Evolutionary conservation across 2,797 vertebrate species (phyloP).

Genomic region (Leucoraja ocellata): DNA sequence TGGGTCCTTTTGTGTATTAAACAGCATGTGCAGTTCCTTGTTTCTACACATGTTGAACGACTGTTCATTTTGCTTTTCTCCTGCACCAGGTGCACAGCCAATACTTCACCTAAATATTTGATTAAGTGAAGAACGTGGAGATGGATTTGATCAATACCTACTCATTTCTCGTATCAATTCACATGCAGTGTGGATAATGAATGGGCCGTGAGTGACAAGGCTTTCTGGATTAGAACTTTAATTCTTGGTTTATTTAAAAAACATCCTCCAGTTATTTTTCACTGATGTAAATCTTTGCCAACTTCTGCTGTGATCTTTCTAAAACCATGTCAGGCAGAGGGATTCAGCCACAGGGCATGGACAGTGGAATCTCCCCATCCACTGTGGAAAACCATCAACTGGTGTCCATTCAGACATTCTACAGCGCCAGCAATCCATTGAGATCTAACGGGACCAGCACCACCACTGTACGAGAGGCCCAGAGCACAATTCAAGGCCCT

Average conservation of each 20-base stretch:
- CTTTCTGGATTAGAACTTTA: not conserved
- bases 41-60: not conserved
- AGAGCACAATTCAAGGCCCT: too few species aligned
- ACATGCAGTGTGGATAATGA: slow-evolving; percentile 2
- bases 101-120: slow-evolving; percentile 31
- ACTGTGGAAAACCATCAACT: not conserved
- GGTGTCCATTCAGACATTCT: not conserved
- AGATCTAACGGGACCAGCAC: not conserved
- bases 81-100: not conserved
- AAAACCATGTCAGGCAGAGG: too few species aligned
- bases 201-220: not conserved
- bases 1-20: too few species aligned
- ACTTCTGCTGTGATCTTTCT: too few species aligned
- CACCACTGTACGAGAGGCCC: too few species aligned
- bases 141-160: slow-evolving; percentile 12
- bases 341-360: too few species aligned
- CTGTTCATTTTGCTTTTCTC: not conserved
- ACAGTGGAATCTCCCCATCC: too few species aligned
- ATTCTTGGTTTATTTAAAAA: not conserved
- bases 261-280: not conserved
- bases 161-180: slow-evolving; percentile 21
- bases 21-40: too few species aligned
- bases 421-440: too few species aligned
- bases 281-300: not conserved
- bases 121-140: slow-evolving; percentile 17